A percentile compares a stretch with the other conserved stretches of the same genome.
Conservation (phyloP, 2,797 vertebrate genomes). For the Florisuga fusca region DNA sequence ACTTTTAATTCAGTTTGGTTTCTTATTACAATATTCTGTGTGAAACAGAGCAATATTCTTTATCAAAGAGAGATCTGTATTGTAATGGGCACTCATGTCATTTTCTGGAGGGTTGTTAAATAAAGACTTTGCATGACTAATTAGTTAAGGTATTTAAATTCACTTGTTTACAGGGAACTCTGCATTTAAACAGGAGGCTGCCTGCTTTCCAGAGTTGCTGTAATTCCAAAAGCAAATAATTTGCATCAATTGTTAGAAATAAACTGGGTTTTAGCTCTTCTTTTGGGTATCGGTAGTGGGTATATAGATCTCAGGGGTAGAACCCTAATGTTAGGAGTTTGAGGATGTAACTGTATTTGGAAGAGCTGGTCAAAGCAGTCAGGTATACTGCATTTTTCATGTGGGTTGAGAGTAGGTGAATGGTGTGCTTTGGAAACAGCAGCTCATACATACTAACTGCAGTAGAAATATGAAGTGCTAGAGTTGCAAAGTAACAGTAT, state of each 20-base stretch:
- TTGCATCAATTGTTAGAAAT: not conserved
- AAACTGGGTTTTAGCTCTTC: not conserved
- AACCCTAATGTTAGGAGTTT: not conserved
- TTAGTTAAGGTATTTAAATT: not conserved
- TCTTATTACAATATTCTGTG: not conserved
- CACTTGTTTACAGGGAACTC: not conserved
- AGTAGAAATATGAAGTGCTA: not conserved
- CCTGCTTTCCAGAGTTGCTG: not conserved
- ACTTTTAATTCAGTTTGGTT: not conserved
- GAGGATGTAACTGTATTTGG: not conserved
- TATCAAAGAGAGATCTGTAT: not conserved
- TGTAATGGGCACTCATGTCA: not conserved
- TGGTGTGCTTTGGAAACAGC: not conserved
- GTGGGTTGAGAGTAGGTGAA: not conserved
- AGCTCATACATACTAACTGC: not conserved
- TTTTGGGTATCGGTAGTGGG: not conserved
- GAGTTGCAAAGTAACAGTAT: not conserved
- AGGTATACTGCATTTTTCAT: not conserved
- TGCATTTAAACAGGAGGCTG: not conserved
- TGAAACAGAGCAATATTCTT: not conserved
- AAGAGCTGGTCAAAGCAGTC: not conserved
- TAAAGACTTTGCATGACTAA: not conserved
- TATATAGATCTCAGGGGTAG: not conserved
- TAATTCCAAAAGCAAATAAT: not conserved
- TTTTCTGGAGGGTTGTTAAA: not conserved